Evolutionary conservation across 2,888 invertebrate genomes (phyloP).

Genomic region (Acrobasis repandana): DNA sequence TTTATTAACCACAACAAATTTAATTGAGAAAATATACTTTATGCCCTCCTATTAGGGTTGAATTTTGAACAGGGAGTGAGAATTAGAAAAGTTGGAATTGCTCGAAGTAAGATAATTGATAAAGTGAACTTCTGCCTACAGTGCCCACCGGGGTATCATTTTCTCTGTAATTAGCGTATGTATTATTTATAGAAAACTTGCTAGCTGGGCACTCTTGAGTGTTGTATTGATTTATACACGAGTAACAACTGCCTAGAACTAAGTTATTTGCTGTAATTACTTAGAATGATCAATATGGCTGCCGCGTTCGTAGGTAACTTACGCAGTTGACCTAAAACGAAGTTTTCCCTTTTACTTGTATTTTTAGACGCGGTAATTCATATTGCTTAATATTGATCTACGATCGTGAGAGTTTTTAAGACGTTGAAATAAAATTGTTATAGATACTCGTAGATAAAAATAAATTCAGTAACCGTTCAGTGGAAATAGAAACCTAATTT

Average conservation of each 20-base stretch:
- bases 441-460: no score
- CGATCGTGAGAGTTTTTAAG: not conserved
- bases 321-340: conserved; percentile 38
- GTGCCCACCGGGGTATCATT: conserved; percentile 61
- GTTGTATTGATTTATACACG: conserved; percentile 65
- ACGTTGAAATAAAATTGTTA: not conserved
- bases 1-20: not conserved
- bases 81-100: conserved; percentile 32
- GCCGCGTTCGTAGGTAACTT: conserved; percentile 27
- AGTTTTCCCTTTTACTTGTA: conserved; percentile 13
- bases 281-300: conserved; percentile 49
- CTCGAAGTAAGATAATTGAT: conserved; percentile 51
- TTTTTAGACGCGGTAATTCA: not conserved
- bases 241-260: conserved; percentile 44
- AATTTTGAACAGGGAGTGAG: conserved; percentile 24
- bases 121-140: conserved; percentile 56
- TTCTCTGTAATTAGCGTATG: conserved; percentile 60
- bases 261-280: conserved; percentile 69
- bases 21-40: conserved; percentile 19
- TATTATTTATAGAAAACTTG: conserved; percentile 53
- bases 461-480: no score
- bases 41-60: conserved; percentile 30
- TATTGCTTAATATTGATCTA: not conserved
- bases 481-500: no score
- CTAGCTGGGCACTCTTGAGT: conserved; percentile 47